Evolutionary conservation across 1,140 invertebrate species (phyloP), one percentile per base, ranked within the genome.

Genomic region (Drosophila bifasciata): DNA sequence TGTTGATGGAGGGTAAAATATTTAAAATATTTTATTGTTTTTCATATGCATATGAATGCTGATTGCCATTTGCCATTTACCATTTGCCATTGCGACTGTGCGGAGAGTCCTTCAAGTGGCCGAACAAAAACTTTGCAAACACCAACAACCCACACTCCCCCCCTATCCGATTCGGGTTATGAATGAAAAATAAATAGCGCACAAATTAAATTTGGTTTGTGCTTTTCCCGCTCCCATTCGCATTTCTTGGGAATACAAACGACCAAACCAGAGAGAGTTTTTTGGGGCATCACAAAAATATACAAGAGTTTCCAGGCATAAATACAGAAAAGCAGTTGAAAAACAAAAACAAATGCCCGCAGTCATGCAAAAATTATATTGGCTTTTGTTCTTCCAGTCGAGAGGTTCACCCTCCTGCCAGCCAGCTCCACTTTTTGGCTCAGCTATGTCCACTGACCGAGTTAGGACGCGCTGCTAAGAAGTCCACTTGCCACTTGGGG

Each of bases 301-400:
- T 16, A 46, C 43, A 53, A 46, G 41, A 36, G 23, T 56, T 69
- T 68, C 43, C 64, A n/a, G 53, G 49, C 55, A 43, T 49, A 46
- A 56, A 48, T 44, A 58, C 59, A 74, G n/a, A n/a, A n/a, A 64
- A 74, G 57, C 70, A 74, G 75, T 67, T 73, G 50, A 73, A 73
- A 61, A 75, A 86, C 66, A 86, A 86, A 73, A 85, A 86, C 60
- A 85, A 61, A 61, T 50, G 81, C 81, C 81, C 49, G 73, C 76
- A 76, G 76, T 86, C 81, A 80, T 86, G 76, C 72, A 81, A 52
- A 86, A 76, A 76, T 86, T 76, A 74, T 67, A 72, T 77, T 80
- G 63, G 57, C 63, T 62, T 62, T 76, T 80, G 45, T 67, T 59
- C n/a, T 44, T 56, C 25, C n/a, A n/a, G n/a, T n/a, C 17, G 45